Evolutionary conservation across 2,797 vertebrate genomes (phyloP).

Genomic region (Chelonia mydas): DNA sequence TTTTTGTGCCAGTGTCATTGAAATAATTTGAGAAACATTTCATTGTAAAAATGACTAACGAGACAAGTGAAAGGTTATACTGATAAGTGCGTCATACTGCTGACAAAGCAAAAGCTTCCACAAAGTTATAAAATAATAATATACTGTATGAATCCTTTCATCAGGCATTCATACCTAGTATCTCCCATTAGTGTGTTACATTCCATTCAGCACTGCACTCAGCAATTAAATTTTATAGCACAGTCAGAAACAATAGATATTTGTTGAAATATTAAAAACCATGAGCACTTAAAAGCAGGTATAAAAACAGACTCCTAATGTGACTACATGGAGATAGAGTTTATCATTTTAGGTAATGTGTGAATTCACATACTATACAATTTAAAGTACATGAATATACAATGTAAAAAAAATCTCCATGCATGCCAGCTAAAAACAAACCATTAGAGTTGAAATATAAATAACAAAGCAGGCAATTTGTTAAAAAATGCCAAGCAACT

Average conservation of each 20-base stretch:
- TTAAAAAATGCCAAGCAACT: not conserved
- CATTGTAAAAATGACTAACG: not conserved
- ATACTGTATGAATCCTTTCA: not conserved
- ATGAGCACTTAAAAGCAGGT: not conserved
- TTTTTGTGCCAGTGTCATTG: not conserved
- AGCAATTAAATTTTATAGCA: not conserved
- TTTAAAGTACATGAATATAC: not conserved
- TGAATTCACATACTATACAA: not conserved
- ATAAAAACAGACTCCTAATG: not conserved
- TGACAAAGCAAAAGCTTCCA: not conserved
- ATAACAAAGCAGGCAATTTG: not conserved
- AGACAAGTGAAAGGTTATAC: not conserved
- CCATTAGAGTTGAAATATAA: not conserved
- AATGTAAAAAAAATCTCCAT: not conserved
- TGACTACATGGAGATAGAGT: not conserved
- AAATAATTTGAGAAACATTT: slow-evolving; percentile 1
- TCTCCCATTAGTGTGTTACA: not conserved
- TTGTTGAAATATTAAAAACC: not conserved
- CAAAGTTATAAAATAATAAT: not conserved
- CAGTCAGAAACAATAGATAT: not conserved
- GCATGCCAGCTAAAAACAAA: not conserved
- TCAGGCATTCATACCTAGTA: not conserved
- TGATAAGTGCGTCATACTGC: not conserved
- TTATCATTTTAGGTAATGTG: not conserved
- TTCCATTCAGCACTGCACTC: not conserved